These are phyloP conservation scores for Crossocerus cetratus DNA, from an alignment of 2,888 invertebrate species.

Conservation along the genomic window DNA sequence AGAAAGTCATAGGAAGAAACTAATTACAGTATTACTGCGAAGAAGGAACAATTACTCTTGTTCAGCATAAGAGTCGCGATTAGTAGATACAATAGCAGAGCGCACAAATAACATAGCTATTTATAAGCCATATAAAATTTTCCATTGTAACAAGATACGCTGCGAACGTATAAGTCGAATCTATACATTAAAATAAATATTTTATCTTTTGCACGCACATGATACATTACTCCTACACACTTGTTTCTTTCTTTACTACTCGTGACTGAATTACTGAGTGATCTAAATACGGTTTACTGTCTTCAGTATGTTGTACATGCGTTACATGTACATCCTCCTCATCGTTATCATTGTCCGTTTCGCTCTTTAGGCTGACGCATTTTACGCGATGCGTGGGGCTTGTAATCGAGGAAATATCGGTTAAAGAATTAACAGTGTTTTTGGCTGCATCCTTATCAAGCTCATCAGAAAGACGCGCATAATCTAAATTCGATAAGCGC, in stretches of 20 bases:
- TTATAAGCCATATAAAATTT: neutral
- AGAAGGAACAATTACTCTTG: neutral
- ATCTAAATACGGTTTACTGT: conserved; percentile 49
- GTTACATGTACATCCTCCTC: conserved; percentile 40
- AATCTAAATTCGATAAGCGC: conserved; percentile 32
- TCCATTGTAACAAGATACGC: conserved; percentile 8
- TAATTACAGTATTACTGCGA: neutral
- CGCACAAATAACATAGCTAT: neutral
- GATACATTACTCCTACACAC: conserved; percentile 63
- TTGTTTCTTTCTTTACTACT: conserved; percentile 72
- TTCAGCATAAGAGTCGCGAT: neutral
- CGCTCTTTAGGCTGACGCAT: conserved; percentile 39
- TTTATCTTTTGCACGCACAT: conserved; percentile 15
- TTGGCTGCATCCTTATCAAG: conserved; percentile 16
- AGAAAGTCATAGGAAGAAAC: neutral
- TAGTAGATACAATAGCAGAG: neutral
- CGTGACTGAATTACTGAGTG: conserved; percentile 53
- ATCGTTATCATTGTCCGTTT: conserved; percentile 31
- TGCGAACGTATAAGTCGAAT: conserved; percentile 19
- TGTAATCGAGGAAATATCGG: conserved; percentile 57
- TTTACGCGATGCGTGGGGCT: conserved; percentile 51
- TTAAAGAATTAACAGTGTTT: conserved; percentile 61
- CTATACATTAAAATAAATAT: conserved; percentile 38
- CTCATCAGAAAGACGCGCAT: conserved; percentile 31
- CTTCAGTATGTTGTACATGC: conserved; percentile 33